Evolutionary conservation across 2,797 vertebrate species (phyloP).

Genomic region (Scarus forsteni): DNA sequence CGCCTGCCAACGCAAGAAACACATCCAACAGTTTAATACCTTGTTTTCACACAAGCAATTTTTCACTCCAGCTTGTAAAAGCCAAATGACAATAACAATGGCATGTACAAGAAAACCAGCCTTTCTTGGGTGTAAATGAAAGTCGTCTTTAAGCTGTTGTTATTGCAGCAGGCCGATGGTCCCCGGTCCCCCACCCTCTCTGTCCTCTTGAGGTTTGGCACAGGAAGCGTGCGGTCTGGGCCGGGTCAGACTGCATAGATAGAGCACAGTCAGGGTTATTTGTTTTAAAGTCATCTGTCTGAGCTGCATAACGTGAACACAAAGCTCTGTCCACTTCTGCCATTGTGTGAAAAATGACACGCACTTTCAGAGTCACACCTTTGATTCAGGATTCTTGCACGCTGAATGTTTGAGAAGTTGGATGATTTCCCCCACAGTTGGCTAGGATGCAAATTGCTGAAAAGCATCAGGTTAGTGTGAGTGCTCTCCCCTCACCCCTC

Average conservation of each 20-base stretch:
- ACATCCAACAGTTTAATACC: constrained; percentile 80
- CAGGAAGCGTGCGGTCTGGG: constrained; percentile 60
- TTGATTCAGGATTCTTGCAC: constrained; percentile 39
- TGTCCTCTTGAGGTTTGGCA: constrained; percentile 75
- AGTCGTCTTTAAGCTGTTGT: constrained; percentile 64
- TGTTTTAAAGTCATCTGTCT: constrained; percentile 65
- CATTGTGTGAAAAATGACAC: constrained; percentile 34
- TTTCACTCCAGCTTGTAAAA: constrained; percentile 76
- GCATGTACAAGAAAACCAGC: constrained; percentile 63
- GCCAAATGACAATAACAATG: constrained; percentile 78
- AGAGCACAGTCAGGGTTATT: constrained; percentile 56
- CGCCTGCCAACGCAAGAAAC: constrained; percentile 72
- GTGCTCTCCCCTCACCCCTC: constrained; percentile 49
- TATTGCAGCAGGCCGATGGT: constrained; percentile 55
- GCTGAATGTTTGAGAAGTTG: constrained; percentile 37
- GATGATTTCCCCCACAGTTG: constrained; percentile 26
- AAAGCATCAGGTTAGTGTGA: constrained; percentile 62
- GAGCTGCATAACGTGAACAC: constrained; percentile 44
- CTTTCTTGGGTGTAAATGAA: constrained; percentile 59
- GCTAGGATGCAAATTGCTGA: constrained; percentile 52
- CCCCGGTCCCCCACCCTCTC: constrained; percentile 60
- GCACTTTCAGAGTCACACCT: constrained; percentile 35
- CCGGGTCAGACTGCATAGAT: constrained; percentile 55
- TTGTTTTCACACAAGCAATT: constrained; percentile 79
- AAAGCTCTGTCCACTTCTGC: constrained; percentile 29